Conservation (phyloP, 2,113 vertebrate species). For the Ochotona princeps region DNA sequence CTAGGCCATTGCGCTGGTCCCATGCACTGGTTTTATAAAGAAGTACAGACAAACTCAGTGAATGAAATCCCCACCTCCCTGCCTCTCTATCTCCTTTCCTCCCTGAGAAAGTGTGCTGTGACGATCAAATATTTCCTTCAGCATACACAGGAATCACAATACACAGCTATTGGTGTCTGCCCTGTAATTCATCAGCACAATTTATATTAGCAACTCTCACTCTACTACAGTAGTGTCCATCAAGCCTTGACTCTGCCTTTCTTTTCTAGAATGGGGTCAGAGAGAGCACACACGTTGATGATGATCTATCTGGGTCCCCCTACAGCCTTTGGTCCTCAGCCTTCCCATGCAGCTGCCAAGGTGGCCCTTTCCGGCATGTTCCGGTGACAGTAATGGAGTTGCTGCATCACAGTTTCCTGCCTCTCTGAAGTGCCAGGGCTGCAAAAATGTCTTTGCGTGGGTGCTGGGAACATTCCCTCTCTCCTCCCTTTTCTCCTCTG, state of each 20-base stretch:
- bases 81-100: neutral
- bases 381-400: too few relatives aligned
- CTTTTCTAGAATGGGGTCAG: neutral
- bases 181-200: neutral
- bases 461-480: neutral
- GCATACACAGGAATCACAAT: neutral
- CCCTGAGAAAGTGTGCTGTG: neutral
- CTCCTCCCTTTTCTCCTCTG: neutral
- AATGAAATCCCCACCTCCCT: neutral
- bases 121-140: neutral
- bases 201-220: neutral
- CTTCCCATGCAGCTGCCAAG: neutral
- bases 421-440: neutral
- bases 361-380: neutral
- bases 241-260: neutral
- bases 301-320: too few relatives aligned
- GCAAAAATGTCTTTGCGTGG: neutral
- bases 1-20: too few relatives aligned
- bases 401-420: neutral
- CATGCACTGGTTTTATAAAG: neutral
- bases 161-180: neutral
- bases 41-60: neutral
- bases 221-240: neutral
- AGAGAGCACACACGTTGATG: neutral
- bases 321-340: neutral